These are phyloP conservation scores for Tineola bisselliella DNA, from an alignment of 2,888 invertebrate species.

Conservation along the genomic window DNA sequence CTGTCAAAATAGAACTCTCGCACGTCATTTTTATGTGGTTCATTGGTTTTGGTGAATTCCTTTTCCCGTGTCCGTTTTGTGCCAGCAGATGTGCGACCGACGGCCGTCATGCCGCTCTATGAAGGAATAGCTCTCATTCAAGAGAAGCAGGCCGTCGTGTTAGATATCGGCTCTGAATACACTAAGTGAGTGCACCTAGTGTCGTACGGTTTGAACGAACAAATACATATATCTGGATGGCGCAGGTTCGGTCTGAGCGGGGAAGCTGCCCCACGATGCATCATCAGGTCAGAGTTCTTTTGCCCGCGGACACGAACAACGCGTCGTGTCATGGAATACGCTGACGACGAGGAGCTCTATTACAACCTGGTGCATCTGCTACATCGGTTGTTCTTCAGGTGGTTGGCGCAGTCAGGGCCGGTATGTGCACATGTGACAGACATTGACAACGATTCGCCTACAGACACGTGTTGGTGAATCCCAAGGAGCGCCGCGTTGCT, in stretches of 20 bases:
- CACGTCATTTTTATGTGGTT: too few species aligned
- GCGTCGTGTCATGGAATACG: conserved; percentile 73
- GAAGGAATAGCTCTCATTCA: conserved; percentile 82
- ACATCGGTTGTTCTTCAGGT: conserved; percentile 90
- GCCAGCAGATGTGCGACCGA: too few species aligned
- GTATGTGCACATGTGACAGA: background rate
- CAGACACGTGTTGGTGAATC: conserved; percentile 89
- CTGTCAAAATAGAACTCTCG: too few species aligned
- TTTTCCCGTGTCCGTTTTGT: too few species aligned
- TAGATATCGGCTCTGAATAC: conserved; percentile 91
- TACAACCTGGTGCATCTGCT: conserved; percentile 89
- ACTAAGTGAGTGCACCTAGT: conserved; percentile 77
- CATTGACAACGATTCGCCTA: background rate
- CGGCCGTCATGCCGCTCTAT: conserved; percentile 74
- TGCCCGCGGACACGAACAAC: conserved; percentile 70
- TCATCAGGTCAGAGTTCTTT: conserved; percentile 81
- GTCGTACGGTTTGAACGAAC: background rate
- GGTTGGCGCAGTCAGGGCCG: conserved; percentile 16
- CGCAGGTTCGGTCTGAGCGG: conserved; percentile 90
- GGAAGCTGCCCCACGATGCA: conserved; percentile 87
- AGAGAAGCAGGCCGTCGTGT: conserved; percentile 88
- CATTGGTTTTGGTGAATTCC: too few species aligned
- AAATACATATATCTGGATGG: background rate
- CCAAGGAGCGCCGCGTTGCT: conserved; percentile 92
- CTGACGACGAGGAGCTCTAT: conserved; percentile 76